Evolutionary conservation across 37 sponge, comb jelly and placozoan genomes (phyloP), one percentile per base, ranked within the genome.

Genomic region (Halisarca cf. caerulea): DNA sequence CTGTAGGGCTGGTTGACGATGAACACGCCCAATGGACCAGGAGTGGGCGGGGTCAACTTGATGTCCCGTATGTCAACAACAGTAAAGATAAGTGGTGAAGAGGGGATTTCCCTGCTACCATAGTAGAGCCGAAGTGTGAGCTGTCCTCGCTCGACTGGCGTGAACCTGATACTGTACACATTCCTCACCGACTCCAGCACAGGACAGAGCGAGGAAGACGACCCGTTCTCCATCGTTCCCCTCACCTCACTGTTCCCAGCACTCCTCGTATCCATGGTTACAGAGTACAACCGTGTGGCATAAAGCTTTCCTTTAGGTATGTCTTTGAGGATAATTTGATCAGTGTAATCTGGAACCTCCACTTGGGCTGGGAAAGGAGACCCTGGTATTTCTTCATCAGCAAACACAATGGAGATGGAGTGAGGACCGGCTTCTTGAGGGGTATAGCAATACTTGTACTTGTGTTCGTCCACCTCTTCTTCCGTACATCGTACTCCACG

Each of bases 291-390:
- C 33, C 84, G 82, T 6, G 71, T 82, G 28, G 74, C 85, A 20
- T 51, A 51, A 25, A 93, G 62, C 45, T 69, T 68, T 2, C 90
- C 91, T 25, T 74, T 5, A 44, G 77, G 77, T 20, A 74, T 20
- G 45, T 74, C 42, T 23, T 37, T 33, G 42, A 74, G 6, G 5
- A 41, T 21, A 23, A 74, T 44, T 37, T 74, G 32, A 24, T 40
- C 42, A 11, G 44, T n/a, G 77, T 42, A 40, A 20, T 0, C 38
- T 3, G 77, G 77, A 74, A 85, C 85, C 14, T 79, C 84, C 18
- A 93, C 87, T 17, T 58, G 62, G 45, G 81, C 79, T 2, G 72
- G 59, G 55, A 94, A 94, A 0, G 92, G 95, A 35, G 95, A 94
- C 4, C 79, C 70, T 0, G 89, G 89, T 8, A 91, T 84, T 3